Percentiles rank a stretch among this genome's conserved stretches.
Conservation (phyloP, 2,797 vertebrate species). For the Macrochelys suwanniensis region DNA sequence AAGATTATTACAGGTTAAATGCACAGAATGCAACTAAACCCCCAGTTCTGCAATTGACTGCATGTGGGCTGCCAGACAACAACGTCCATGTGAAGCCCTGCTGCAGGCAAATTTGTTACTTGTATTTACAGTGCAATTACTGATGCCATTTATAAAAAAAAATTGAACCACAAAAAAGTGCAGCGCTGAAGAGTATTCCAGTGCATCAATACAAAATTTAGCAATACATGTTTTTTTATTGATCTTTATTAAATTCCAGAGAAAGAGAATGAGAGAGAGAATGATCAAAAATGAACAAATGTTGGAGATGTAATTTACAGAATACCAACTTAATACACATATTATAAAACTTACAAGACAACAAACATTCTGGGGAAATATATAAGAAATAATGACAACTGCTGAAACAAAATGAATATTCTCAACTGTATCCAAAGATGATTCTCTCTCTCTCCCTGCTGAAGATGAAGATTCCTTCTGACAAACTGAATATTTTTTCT, state of each 20-base stretch:
- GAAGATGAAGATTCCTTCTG: neutral
- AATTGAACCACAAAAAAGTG: neutral
- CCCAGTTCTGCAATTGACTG: neutral
- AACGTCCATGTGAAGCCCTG: neutral
- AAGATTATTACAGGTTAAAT: neutral
- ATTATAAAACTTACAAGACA: neutral
- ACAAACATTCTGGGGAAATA: neutral
- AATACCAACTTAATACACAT: neutral
- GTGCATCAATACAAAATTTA: neutral
- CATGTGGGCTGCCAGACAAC: neutral
- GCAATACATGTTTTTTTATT: neutral
- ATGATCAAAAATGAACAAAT: neutral
- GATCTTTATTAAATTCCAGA: neutral
- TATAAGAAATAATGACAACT: neutral
- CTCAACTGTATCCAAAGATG: neutral
- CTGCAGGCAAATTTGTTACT: neutral
- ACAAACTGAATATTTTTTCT: neutral
- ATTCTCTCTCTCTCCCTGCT: neutral
- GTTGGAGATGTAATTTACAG: neutral
- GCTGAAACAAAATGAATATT: neutral
- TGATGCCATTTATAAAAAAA: neutral
- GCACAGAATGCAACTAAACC: neutral
- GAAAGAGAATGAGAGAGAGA: neutral
- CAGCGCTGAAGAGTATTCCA: neutral
- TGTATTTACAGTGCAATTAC: neutral